These are phyloP conservation scores for Pseudomugil tenellus DNA, from an alignment of 2,797 vertebrate genomes.

Conservation along the genomic window DNA sequence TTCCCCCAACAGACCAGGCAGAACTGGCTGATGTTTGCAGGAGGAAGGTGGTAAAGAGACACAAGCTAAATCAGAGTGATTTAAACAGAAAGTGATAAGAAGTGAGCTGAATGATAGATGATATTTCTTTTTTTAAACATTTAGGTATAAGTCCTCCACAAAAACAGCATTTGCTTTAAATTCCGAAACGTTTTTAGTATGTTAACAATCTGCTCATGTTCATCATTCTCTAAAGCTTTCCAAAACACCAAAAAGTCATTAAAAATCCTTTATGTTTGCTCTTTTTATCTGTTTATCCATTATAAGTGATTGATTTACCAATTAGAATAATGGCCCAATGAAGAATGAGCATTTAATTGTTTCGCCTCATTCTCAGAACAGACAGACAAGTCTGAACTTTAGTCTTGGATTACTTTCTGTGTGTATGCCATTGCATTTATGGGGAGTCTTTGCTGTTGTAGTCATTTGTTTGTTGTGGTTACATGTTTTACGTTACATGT, in stretches of 20 bases:
- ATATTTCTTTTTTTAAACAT: background rate
- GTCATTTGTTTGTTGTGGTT: background rate
- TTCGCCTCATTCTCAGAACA: no score
- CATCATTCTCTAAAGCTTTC: no score
- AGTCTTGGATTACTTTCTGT: no score
- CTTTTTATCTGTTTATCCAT: background rate
- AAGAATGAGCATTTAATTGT: background rate
- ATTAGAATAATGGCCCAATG: background rate
- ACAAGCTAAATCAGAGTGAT: background rate
- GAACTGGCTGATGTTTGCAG: background rate
- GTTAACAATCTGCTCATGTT: no score
- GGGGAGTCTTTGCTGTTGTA: background rate
- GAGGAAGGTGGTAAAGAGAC: background rate
- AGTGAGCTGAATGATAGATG: background rate
- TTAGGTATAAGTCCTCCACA: no score
- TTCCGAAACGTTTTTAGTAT: no score
- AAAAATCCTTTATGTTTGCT: background rate
- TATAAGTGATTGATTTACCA: background rate
- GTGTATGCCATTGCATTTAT: background rate
- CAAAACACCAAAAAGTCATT: no score
- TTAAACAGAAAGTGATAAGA: background rate
- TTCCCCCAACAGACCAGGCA: background rate
- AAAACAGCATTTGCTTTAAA: background rate
- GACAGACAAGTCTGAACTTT: no score
- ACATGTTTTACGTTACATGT: background rate